A percentile compares a stretch with the other conserved stretches of the same genome.
Conservation (phyloP, 2,113 vertebrate species). For the Pachycephala philippinensis region DNA sequence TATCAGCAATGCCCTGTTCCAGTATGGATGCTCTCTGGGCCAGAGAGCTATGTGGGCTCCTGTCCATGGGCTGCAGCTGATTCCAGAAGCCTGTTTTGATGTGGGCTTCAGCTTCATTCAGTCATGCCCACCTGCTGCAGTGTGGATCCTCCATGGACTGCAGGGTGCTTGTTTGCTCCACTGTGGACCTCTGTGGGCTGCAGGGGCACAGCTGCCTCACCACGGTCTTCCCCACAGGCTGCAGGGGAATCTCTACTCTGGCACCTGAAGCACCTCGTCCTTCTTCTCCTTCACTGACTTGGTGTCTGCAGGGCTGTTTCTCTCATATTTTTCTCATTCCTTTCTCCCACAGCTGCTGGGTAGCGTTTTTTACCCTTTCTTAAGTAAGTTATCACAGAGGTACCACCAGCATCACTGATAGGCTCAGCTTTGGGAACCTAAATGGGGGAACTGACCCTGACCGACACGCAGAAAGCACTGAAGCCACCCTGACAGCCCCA, state of each 20-base stretch:
- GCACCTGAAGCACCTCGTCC: background rate
- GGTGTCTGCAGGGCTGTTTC: background rate
- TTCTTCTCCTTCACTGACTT: background rate
- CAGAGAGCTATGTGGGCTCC: background rate
- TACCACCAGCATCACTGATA: background rate
- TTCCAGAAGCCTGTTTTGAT: background rate
- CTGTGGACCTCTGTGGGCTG: background rate
- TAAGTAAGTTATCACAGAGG: background rate
- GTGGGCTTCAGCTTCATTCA: background rate
- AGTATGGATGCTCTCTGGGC: background rate
- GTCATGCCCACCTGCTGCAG: background rate
- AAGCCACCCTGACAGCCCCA: background rate
- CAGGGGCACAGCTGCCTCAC: background rate
- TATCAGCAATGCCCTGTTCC: background rate
- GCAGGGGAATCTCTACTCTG: background rate
- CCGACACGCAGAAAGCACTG: background rate
- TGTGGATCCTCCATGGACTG: background rate
- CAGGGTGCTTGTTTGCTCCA: background rate
- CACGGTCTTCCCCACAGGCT: background rate
- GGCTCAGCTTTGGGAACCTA: background rate
- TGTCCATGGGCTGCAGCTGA: background rate
- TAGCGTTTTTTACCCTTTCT: background rate
- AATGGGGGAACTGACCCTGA: background rate
- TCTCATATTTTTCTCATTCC: background rate
- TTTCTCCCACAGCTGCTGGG: background rate